Conservation (phyloP, 2,888 invertebrate genomes). For the Macaria liturata region DNA sequence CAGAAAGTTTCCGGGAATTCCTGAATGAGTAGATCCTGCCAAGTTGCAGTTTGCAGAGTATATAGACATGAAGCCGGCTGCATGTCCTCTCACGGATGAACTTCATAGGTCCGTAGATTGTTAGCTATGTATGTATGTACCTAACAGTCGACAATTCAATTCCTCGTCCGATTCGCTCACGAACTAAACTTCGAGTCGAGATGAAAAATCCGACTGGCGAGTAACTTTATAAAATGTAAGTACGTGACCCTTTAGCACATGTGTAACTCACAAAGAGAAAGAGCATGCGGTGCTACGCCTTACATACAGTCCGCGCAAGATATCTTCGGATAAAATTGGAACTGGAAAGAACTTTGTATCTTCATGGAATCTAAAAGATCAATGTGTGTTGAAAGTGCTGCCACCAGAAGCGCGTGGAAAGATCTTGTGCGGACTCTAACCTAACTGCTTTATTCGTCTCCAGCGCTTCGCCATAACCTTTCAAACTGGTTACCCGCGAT, state of each 20-base stretch:
- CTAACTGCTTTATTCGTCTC: slow-evolving; percentile 13
- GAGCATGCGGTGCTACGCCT: slow-evolving; percentile 5
- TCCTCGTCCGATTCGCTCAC: slow-evolving; percentile 10
- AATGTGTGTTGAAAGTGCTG: background rate
- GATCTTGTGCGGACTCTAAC: background rate
- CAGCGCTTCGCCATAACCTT: slow-evolving; percentile 13
- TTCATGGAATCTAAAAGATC: too few species aligned
- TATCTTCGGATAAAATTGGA: too few species aligned
- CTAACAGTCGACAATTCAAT: slow-evolving; percentile 6
- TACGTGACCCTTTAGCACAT: slow-evolving; percentile 21
- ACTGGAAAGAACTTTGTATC: too few species aligned
- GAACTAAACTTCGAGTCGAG: slow-evolving; percentile 11
- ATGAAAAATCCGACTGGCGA: slow-evolving; percentile 14
- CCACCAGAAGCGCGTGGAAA: background rate
- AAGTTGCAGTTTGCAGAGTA: background rate
- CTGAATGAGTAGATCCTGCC: too few species aligned
- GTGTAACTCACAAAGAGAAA: slow-evolving; percentile 16
- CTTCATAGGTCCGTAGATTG: background rate
- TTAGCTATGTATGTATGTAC: too few species aligned
- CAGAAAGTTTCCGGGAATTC: too few species aligned
- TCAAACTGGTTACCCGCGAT: slow-evolving; percentile 15
- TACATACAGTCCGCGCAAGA: too few species aligned
- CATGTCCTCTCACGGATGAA: slow-evolving; percentile 8
- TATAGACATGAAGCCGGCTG: background rate
- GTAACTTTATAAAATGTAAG: slow-evolving; percentile 18